Conservation (phyloP, 2,888 invertebrate genomes). For the Apeira syringaria region DNA sequence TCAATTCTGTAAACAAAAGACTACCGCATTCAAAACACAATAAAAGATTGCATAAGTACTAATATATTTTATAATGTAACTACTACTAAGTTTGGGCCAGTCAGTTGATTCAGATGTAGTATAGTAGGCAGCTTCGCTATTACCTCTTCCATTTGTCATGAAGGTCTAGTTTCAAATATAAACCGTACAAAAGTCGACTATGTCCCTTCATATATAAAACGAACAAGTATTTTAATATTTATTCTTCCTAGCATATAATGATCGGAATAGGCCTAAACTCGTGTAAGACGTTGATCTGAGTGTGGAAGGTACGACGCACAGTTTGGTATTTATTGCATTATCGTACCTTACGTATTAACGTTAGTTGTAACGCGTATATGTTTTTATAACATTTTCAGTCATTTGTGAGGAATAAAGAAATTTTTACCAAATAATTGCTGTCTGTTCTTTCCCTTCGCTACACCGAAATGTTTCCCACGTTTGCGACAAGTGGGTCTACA, state of each 20-base stretch:
- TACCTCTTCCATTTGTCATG: too few species aligned
- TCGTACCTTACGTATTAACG: slow-evolving; percentile 65
- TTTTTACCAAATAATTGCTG: slow-evolving; percentile 70
- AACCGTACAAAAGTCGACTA: too few species aligned
- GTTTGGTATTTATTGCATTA: slow-evolving; percentile 67
- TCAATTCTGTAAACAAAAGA: too few species aligned
- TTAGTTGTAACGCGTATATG: slow-evolving; percentile 78
- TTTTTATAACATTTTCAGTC: slow-evolving; percentile 82
- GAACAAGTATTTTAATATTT: slow-evolving; percentile 21
- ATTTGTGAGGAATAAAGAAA: slow-evolving; percentile 78
- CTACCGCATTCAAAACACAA: too few species aligned
- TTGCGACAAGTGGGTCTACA: too few species aligned
- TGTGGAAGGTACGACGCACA: slow-evolving; percentile 41
- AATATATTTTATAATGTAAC: too few species aligned
- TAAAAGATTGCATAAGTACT: too few species aligned
- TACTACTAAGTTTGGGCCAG: too few species aligned
- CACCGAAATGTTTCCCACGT: too few species aligned
- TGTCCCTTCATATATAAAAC: background rate
- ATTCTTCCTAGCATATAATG: slow-evolving; percentile 10
- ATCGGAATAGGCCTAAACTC: slow-evolving; percentile 9
- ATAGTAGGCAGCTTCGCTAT: too few species aligned
- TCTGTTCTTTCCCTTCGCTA: background rate
- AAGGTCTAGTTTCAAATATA: too few species aligned
- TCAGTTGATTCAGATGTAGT: too few species aligned
- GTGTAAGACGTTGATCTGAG: slow-evolving; percentile 31